phyloP scores from a whole-genome alignment of 2,797 vertebrate species.

The Rhabdomys pumilio region DNA sequence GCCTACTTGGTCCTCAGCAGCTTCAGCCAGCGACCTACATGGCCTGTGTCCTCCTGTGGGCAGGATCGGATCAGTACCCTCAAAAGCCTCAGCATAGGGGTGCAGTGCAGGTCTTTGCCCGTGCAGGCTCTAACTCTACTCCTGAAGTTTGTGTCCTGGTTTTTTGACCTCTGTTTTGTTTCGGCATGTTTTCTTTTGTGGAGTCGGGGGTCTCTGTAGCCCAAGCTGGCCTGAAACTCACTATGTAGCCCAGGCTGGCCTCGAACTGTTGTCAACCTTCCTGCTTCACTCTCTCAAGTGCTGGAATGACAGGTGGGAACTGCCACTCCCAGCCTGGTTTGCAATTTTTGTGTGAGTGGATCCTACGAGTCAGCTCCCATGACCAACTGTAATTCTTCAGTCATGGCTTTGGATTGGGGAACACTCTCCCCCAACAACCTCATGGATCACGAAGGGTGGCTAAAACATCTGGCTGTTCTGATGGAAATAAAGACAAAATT shows the following conservation, averaged over 20 bases:
- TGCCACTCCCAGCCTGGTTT: neutral
- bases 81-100: neutral
- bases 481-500: slow-evolving; percentile 85
- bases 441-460: slow-evolving; percentile 79
- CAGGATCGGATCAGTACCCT: neutral
- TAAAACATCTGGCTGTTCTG: slow-evolving; percentile 84
- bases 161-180: neutral
- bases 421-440: slow-evolving; percentile 74
- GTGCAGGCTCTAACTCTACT: neutral
- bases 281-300: neutral
- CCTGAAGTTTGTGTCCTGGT: neutral
- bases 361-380: neutral
- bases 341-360: neutral
- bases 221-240: neutral
- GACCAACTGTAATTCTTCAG: slow-evolving; percentile 17
- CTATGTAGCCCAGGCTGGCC: neutral
- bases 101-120: neutral
- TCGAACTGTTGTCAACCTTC: neutral
- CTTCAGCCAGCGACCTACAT: too few species aligned
- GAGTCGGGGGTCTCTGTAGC: neutral
- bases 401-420: slow-evolving; percentile 82
- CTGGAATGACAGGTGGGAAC: neutral
- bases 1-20: neutral
- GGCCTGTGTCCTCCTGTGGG: neutral
- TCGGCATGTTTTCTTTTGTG: neutral